These are phyloP conservation scores for Embiotoca jacksoni DNA, from an alignment of 2,113 vertebrate species.

Conservation along the genomic window DNA sequence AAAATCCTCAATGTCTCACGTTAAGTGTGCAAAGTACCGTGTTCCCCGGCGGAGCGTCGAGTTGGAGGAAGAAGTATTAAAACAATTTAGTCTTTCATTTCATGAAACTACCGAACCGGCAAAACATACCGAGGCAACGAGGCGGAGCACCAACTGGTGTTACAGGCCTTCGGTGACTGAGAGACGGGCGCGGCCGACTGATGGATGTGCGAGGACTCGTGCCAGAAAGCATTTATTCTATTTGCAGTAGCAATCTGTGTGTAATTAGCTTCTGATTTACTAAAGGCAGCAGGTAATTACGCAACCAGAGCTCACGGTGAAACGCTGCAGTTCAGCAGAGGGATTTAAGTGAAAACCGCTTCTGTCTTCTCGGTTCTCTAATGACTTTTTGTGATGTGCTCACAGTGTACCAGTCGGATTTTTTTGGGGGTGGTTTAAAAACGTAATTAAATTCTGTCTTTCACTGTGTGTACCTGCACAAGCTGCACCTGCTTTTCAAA, in stretches of 20 bases:
- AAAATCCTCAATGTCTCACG: neutral
- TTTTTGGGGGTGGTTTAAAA: constrained; percentile 1
- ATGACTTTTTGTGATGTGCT: constrained; percentile 30
- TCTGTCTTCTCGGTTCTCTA: constrained; percentile 3
- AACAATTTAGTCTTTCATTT: constrained; percentile 9
- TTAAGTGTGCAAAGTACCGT: neutral
- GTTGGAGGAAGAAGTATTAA: neutral
- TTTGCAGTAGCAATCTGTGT: constrained; percentile 53
- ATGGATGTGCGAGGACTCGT: constrained; percentile 42
- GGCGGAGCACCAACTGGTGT: constrained; percentile 7
- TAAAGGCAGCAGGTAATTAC: constrained; percentile 54
- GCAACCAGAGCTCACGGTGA: constrained; percentile 49
- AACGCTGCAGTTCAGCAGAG: constrained; percentile 8
- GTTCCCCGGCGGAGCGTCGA: constrained; percentile 1
- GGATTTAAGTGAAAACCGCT: constrained; percentile 27
- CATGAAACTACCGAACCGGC: constrained; percentile 7
- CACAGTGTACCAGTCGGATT: constrained; percentile 20
- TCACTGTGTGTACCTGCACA: constrained; percentile 5
- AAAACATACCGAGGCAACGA: constrained; percentile 11
- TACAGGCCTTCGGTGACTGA: constrained; percentile 19
- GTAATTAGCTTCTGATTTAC: constrained; percentile 69
- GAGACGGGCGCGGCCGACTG: constrained; percentile 39
- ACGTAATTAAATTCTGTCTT: constrained; percentile 22
- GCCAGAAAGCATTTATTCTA: constrained; percentile 28
- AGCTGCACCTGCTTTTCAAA: neutral